A percentile compares a stretch with the other conserved stretches of the same genome.
These are phyloP conservation scores for Cisticola juncidis DNA, from an alignment of 2,113 vertebrate genomes.

Conservation along the genomic window DNA sequence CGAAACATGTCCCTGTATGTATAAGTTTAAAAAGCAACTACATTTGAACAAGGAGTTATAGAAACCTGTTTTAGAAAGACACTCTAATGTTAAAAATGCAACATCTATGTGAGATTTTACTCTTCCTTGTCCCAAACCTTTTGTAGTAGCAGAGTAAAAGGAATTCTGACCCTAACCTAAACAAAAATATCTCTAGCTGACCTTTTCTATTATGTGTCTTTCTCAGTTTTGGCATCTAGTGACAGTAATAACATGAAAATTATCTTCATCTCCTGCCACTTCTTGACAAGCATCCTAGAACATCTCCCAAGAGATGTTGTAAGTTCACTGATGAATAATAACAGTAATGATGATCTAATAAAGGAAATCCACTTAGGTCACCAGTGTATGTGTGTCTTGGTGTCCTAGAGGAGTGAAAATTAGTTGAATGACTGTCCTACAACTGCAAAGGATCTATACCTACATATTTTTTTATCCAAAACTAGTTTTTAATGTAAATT, in stretches of 20 bases:
- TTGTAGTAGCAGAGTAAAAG: not conserved
- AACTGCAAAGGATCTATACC: not conserved
- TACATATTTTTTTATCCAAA: not conserved
- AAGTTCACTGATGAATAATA: not conserved
- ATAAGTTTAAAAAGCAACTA: not conserved
- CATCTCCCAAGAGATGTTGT: not conserved
- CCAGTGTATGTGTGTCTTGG: not conserved
- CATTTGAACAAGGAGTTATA: not conserved
- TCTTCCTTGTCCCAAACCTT: not conserved
- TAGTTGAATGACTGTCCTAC: not conserved
- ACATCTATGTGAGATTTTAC: not conserved
- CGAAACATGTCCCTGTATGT: not conserved
- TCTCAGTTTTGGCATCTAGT: not conserved
- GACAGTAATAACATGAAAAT: slow-evolving; percentile 21
- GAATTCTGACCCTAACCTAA: not conserved
- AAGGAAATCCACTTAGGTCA: not conserved
- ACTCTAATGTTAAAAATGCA: not conserved
- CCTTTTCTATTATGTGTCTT: not conserved
- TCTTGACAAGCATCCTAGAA: not conserved
- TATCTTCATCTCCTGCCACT: not conserved
- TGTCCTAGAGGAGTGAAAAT: not conserved
- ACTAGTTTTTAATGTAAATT: not conserved
- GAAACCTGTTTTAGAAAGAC: not conserved
- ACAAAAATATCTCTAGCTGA: not conserved
- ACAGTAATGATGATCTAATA: not conserved